Percentiles rank a stretch among this genome's conserved stretches.
phyloP scores from a whole-genome alignment of 2,113 vertebrate genomes.

The Conger conger region DNA sequence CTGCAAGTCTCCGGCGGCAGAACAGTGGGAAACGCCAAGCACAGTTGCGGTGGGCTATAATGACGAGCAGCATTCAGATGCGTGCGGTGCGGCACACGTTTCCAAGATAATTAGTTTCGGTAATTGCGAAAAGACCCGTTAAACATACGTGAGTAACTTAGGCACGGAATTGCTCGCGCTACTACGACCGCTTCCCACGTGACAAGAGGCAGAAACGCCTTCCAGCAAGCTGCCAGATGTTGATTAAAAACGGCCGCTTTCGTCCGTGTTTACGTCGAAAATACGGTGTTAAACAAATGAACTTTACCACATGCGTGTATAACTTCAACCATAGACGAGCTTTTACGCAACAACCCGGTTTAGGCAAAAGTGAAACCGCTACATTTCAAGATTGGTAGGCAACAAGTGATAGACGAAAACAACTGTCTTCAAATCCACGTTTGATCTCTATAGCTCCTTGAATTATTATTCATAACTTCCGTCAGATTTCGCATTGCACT shows the following conservation, averaged over 20 bases:
- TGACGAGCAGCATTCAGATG: not conserved
- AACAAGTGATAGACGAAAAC: not conserved
- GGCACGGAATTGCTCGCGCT: not conserved
- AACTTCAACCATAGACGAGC: not conserved
- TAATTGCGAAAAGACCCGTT: not conserved
- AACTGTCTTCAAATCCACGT: not conserved
- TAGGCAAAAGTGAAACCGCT: not conserved
- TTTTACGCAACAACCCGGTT: not conserved
- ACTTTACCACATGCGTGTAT: not conserved
- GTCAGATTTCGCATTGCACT: not conserved
- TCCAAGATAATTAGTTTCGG: not conserved
- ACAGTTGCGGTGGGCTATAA: not conserved
- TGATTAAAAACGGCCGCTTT: not conserved
- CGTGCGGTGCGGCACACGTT: not conserved
- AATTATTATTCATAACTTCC: not conserved
- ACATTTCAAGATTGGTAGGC: not conserved
- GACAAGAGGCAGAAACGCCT: not conserved
- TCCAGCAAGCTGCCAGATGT: not conserved
- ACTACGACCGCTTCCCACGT: not conserved
- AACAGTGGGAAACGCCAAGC: no score
- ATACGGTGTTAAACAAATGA: not conserved
- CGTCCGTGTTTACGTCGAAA: not conserved
- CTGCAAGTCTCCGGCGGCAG: not conserved
- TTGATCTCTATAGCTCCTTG: not conserved
- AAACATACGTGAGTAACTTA: not conserved